Conservation (phyloP, 2,888 invertebrate genomes). For the Mamestra brassicae region DNA sequence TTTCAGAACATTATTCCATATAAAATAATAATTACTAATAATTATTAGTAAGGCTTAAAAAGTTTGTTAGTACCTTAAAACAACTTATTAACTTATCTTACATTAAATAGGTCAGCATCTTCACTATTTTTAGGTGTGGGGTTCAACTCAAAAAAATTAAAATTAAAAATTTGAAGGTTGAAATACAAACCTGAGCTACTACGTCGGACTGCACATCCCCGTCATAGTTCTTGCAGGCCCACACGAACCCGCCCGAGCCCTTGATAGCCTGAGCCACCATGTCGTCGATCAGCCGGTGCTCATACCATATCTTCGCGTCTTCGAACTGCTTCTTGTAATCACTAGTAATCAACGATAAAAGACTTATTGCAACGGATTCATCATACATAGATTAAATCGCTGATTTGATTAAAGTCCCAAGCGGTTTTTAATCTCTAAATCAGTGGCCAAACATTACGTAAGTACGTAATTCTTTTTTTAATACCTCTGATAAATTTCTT, state of each 20-base stretch:
- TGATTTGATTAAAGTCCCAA: conserved; percentile 34
- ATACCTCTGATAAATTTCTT: conserved; percentile 96
- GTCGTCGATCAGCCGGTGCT: conserved; percentile 97
- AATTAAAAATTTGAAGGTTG: background rate
- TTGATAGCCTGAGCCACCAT: conserved; percentile 97
- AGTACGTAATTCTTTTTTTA: conserved; percentile 16
- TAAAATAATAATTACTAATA: too few relatives aligned
- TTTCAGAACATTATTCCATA: too few relatives aligned
- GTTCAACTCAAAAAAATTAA: too few relatives aligned
- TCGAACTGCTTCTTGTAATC: conserved; percentile 94
- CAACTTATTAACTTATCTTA: too few relatives aligned
- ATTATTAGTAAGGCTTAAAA: too few relatives aligned
- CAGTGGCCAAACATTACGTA: conserved; percentile 22
- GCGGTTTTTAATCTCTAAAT: conserved; percentile 44
- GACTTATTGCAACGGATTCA: conserved; percentile 27
- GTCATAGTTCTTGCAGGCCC: conserved; percentile 98
- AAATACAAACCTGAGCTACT: conserved; percentile 92
- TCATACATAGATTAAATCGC: conserved; percentile 29
- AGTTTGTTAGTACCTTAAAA: too few relatives aligned
- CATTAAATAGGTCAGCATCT: too few relatives aligned
- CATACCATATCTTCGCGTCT: conserved; percentile 96
- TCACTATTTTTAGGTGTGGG: too few relatives aligned
- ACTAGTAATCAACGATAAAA: conserved; percentile 76
- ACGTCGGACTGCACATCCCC: conserved; percentile 98
- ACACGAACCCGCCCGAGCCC: conserved; percentile 96